Conservation (phyloP, 2,113 vertebrate species). For the Platanista minor region DNA sequence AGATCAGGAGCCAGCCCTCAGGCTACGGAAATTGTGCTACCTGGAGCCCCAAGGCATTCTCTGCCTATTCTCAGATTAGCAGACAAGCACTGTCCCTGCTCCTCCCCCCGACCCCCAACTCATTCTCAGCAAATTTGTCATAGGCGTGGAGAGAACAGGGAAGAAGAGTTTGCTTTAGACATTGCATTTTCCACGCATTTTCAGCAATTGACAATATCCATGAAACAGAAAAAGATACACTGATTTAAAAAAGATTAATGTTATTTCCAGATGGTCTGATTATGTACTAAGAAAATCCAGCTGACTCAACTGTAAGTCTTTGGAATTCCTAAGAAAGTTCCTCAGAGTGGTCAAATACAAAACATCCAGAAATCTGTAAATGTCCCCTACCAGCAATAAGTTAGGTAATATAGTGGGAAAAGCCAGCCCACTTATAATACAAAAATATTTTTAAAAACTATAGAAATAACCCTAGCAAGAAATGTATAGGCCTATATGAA, state of each 20-base stretch:
- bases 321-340: neutral
- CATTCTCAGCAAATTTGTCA: neutral
- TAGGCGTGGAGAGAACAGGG: neutral
- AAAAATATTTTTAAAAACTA: neutral
- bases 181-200: neutral
- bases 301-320: neutral
- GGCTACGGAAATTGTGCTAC: neutral
- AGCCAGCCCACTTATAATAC: neutral
- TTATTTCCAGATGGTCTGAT: neutral
- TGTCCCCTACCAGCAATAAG: neutral
- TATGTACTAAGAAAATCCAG: neutral
- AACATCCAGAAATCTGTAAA: neutral
- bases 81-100: neutral
- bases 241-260: neutral
- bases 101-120: neutral
- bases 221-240: neutral
- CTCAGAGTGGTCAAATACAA: neutral
- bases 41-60: neutral
- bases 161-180: neutral
- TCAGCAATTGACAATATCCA: neutral
- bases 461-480: neutral
- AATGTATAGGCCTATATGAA: neutral
- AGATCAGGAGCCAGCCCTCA: neutral
- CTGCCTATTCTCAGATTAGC: neutral
- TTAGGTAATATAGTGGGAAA: neutral